These are phyloP conservation scores for Chiroxiphia lanceolata DNA, from an alignment of 2,797 vertebrate species.

Conservation along the genomic window DNA sequence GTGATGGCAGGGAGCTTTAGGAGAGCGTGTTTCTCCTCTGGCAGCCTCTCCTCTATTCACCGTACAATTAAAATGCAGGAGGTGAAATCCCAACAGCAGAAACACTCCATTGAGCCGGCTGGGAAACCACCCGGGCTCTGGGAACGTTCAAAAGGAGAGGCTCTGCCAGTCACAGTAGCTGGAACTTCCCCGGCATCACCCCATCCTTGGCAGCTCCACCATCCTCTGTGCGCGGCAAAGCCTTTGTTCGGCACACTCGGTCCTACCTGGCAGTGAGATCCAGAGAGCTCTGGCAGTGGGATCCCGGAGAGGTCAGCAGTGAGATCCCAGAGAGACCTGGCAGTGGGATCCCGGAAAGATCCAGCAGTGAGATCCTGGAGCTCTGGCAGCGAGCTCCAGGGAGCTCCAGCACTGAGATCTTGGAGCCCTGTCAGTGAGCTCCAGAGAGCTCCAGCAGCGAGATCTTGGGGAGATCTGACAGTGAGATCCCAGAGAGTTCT, in stretches of 20 bases:
- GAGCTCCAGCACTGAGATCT: background rate
- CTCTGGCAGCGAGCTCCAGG: background rate
- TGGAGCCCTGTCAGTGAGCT: too few relatives aligned
- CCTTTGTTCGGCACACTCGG: fast-evolving
- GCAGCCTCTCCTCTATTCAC: background rate
- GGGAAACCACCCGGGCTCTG: background rate
- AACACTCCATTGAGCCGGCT: background rate
- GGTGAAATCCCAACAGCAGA: background rate
- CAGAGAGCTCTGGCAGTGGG: fast-evolving
- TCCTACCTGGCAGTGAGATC: background rate
- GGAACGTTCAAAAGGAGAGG: background rate
- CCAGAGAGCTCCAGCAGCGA: background rate
- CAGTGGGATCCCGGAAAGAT: background rate
- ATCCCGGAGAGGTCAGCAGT: background rate
- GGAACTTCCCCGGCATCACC: background rate
- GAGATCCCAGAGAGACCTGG: background rate
- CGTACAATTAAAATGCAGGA: background rate
- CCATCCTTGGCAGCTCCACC: background rate
- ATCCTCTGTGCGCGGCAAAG: fast-evolving
- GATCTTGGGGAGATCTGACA: fast-evolving
- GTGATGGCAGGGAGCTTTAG: background rate
- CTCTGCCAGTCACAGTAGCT: background rate
- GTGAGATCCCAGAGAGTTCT: fast-evolving
- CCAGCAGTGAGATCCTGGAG: background rate
- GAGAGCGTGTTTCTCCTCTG: background rate